A percentile compares a stretch with the other conserved stretches of the same genome.
Evolutionary conservation across 2,888 invertebrate species (phyloP).

Genomic region (Philereme vetulata): DNA sequence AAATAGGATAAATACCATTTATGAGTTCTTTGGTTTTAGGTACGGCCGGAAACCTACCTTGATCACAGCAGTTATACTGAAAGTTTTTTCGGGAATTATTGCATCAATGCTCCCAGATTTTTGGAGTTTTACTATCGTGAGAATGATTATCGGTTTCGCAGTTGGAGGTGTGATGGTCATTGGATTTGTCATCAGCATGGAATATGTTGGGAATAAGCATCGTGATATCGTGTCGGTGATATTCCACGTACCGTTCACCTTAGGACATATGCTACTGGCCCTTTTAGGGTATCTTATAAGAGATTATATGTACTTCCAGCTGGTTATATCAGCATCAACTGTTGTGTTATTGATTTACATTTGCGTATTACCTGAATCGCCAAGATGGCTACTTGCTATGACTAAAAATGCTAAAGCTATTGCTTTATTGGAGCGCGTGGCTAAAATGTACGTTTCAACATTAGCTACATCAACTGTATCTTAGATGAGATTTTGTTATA

Average conservation of each 20-base stretch:
- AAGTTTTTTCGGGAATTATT: constrained; percentile 86
- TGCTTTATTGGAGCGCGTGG: constrained; percentile 85
- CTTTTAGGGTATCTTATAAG: constrained; percentile 85
- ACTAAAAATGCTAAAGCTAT: constrained; percentile 85
- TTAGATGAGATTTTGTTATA: no score
- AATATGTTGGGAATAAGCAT: constrained; percentile 82
- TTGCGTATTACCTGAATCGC: constrained; percentile 90
- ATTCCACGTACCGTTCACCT: constrained; percentile 86
- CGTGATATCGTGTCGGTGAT: constrained; percentile 82
- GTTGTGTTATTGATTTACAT: constrained; percentile 85
- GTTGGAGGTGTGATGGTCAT: constrained; percentile 90
- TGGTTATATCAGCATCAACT: constrained; percentile 84
- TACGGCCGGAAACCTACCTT: constrained; percentile 89
- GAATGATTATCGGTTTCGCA: constrained; percentile 88
- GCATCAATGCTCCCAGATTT: constrained; percentile 87
- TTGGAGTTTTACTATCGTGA: constrained; percentile 85
- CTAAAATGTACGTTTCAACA: constrained; percentile 66
- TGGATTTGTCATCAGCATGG: constrained; percentile 84
- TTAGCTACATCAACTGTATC: no score
- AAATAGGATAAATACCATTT: no score
- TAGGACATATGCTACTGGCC: constrained; percentile 86
- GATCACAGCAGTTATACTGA: constrained; percentile 87
- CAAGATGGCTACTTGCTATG: constrained; percentile 89
- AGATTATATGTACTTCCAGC: constrained; percentile 86
- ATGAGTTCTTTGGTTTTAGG: constrained; percentile 69